Conservation (phyloP, 2,888 invertebrate species). For the Trimorus sp. region DNA sequence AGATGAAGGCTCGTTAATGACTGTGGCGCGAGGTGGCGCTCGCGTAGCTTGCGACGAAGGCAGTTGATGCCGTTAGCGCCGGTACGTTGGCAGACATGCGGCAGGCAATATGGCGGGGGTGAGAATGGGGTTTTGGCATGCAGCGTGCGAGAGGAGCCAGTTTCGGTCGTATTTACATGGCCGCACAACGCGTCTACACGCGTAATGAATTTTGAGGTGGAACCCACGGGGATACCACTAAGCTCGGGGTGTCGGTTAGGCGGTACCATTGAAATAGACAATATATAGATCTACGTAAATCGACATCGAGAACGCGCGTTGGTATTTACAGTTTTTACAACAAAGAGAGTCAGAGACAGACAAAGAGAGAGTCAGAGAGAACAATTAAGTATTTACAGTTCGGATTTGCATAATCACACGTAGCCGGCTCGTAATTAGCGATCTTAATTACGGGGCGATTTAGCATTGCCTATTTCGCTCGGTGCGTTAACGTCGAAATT, state of each 20-base stretch:
- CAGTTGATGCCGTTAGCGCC: conserved; percentile 56
- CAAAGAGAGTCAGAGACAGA: too few relatives aligned
- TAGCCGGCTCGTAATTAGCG: too few relatives aligned
- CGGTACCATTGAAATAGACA: too few relatives aligned
- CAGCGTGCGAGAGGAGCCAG: conserved; percentile 50
- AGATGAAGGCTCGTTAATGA: conserved; percentile 61
- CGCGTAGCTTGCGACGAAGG: conserved; percentile 46
- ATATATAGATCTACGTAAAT: too few relatives aligned
- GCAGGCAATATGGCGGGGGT: conserved; percentile 56
- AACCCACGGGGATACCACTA: too few relatives aligned
- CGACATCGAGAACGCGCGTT: too few relatives aligned
- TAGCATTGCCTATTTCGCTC: neutral
- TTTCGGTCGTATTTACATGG: conserved; percentile 73
- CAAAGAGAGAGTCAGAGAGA: too few relatives aligned
- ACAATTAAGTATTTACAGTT: too few relatives aligned
- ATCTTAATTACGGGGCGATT: neutral
- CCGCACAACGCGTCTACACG: conserved; percentile 80
- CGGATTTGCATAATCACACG: too few relatives aligned
- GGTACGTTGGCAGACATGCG: conserved; percentile 39
- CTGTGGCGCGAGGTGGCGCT: conserved; percentile 49
- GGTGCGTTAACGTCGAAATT: neutral
- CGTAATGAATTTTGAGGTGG: conserved; percentile 68
- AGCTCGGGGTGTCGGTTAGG: too few relatives aligned
- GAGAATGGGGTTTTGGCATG: conserved; percentile 62
- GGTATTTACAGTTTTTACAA: too few relatives aligned